Evolutionary conservation across 2,888 invertebrate species (phyloP).

Genomic region (Gerris lacustris): DNA sequence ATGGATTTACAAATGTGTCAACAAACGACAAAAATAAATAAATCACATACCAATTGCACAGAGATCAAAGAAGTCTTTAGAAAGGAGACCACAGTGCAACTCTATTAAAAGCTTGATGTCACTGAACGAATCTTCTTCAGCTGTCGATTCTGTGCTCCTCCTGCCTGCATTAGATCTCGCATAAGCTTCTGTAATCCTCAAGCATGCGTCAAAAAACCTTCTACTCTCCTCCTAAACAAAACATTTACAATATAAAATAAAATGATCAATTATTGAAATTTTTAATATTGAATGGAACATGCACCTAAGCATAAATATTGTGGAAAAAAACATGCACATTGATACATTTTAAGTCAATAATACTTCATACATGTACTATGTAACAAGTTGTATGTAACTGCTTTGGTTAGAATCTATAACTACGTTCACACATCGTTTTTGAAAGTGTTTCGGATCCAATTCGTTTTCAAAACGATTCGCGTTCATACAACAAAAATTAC

Average conservation of each 20-base stretch:
- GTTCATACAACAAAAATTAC: too few species aligned
- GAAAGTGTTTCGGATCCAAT: too few species aligned
- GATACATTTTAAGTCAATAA: too few species aligned
- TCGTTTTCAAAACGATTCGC: too few species aligned
- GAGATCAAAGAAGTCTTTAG: slow-evolving; percentile 38
- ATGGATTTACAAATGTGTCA: slow-evolving; percentile 42
- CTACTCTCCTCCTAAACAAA: slow-evolving; percentile 47
- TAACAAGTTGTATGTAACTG: too few species aligned
- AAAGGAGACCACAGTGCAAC: slow-evolving; percentile 49
- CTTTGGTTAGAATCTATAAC: too few species aligned
- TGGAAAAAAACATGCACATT: too few species aligned
- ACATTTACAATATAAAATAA: slow-evolving; percentile 13
- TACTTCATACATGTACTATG: too few species aligned
- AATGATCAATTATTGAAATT: slow-evolving; percentile 14
- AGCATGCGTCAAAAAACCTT: slow-evolving; percentile 54
- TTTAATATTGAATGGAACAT: too few species aligned
- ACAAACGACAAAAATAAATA: slow-evolving; percentile 46
- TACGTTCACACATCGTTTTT: too few species aligned
- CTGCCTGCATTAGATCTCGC: slow-evolving; percentile 52
- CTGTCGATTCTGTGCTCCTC: slow-evolving; percentile 48
- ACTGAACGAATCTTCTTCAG: slow-evolving; percentile 60
- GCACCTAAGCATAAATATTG: too few species aligned
- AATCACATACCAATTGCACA: slow-evolving; percentile 18
- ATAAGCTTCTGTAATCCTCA: slow-evolving; percentile 58
- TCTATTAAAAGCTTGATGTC: slow-evolving; percentile 72